A percentile compares a stretch with the other conserved stretches of the same genome.
phyloP scores from a whole-genome alignment of 2,797 vertebrate species.

The Euphonia xanthogaster region DNA sequence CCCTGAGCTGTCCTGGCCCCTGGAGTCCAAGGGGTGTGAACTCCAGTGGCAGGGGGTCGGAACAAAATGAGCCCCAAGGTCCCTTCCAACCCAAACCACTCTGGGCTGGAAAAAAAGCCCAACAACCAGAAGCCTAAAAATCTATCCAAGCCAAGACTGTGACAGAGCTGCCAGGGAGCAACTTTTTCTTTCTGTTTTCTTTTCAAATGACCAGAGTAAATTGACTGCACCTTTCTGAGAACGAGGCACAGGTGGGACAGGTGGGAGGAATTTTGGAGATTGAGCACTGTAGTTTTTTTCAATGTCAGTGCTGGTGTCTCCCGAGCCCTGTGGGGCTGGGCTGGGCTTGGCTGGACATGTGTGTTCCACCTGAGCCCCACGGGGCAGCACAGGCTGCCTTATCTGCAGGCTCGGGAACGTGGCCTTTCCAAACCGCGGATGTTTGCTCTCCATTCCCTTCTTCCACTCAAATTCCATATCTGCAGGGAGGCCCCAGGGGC shows the following conservation, averaged over 20 bases:
- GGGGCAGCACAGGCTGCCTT: not conserved
- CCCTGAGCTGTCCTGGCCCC: not conserved
- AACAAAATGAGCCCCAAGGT: not conserved
- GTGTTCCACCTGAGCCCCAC: not conserved
- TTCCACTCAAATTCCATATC: not conserved
- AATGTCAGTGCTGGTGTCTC: not conserved
- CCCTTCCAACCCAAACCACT: not conserved
- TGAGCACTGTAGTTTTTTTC: not conserved
- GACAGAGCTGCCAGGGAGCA: not conserved
- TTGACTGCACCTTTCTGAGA: not conserved
- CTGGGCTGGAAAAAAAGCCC: not conserved
- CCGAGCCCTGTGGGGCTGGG: fast-evolving
- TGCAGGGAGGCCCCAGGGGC: not conserved
- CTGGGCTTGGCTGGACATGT: not conserved
- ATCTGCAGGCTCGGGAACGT: not conserved
- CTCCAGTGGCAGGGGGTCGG: not conserved
- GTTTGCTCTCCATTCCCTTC: not conserved
- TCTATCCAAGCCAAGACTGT: not conserved
- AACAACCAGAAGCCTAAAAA: not conserved
- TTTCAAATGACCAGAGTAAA: not conserved
- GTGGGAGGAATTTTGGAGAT: fast-evolving
- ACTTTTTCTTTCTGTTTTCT: not conserved
- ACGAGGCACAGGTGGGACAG: not conserved
- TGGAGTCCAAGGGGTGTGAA: not conserved
- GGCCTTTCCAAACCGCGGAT: fast-evolving